Evolutionary conservation across 1,140 invertebrate species (phyloP), one percentile per base, ranked within the genome.

Genomic region (Drosophila novamexicana): DNA sequence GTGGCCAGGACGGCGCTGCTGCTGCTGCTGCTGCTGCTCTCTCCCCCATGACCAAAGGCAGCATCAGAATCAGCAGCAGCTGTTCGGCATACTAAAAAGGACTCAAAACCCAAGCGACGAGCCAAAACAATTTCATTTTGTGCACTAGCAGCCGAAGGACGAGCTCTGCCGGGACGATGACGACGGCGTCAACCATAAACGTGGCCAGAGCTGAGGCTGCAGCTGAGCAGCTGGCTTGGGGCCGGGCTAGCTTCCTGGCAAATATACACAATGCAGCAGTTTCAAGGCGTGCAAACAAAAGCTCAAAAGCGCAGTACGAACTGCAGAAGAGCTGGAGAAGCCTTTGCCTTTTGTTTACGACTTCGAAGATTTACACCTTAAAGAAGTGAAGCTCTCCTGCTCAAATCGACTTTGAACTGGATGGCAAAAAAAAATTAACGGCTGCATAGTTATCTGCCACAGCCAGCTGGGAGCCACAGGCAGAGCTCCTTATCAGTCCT

Each of bases 311-410:
- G 71, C 67, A 82, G 71, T 68, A 62, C 61, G 14, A 77, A 73
- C 68, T 59, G 65, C 49, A 64, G 64, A 12, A n/a, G 7, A 57
- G 44, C 69, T 36, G 36, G 1, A 32, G 3, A 8, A 16, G 9
- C 47, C 5, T 7, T 44, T 68, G 66, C 78, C 81, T 67, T 90
- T 90, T 90, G 81, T 90, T 90, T 90, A 90, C 79, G 71, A 63
- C 77, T 86, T 82, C 70, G 74, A 77, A 79, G 85, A 85, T 90
- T 90, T 82, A 90, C 86, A 90, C 86, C 86, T 90, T 85, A 79
- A 90, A 85, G 79, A 79, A 83, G 76, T 85, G 67, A 53, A 66
- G 66, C 14, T 52, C 65, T 61, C 42, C 37, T 62, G 47, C 40
- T 68, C 64, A 40, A 18, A 53, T 49, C 61, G 56, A 37, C 52